Conservation (phyloP, 2,888 invertebrate genomes). For the Drosophila tanythrix region DNA sequence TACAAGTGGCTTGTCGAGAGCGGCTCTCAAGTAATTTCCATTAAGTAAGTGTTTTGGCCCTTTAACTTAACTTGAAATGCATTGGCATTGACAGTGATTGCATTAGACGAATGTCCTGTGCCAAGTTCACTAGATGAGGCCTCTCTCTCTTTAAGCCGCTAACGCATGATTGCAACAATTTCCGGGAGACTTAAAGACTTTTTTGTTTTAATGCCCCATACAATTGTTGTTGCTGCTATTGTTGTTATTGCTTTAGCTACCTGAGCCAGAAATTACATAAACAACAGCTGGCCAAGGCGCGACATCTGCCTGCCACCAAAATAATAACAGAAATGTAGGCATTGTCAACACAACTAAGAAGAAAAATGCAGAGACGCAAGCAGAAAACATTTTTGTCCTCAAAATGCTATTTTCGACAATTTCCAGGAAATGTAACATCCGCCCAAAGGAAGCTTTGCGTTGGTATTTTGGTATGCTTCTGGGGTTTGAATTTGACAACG, state of each 20-base stretch:
- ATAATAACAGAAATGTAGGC: slow-evolving; percentile 60
- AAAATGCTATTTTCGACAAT: slow-evolving; percentile 73
- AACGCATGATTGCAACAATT: slow-evolving; percentile 42
- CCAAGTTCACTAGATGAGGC: slow-evolving; percentile 4
- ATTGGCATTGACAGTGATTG: slow-evolving; percentile 70
- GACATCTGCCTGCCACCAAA: slow-evolving; percentile 45
- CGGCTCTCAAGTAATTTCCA: slow-evolving; percentile 74
- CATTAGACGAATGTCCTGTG: slow-evolving; percentile 48
- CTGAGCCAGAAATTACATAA: slow-evolving; percentile 60
- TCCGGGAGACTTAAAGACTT: slow-evolving; percentile 43
- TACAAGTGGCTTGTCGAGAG: slow-evolving; percentile 57
- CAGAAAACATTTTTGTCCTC: slow-evolving; percentile 48
- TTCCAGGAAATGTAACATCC: slow-evolving; percentile 69
- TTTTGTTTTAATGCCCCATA: not conserved
- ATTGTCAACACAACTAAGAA: slow-evolving; percentile 30
- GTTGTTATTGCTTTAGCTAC: slow-evolving; percentile 23
- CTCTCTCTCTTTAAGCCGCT: slow-evolving; percentile 45
- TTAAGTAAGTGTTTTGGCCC: slow-evolving; percentile 78
- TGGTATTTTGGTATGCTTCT: slow-evolving; percentile 23
- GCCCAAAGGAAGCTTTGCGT: slow-evolving; percentile 39
- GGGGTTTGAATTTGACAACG: slow-evolving; percentile 27
- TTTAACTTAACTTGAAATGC: slow-evolving; percentile 68
- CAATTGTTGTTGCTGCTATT: not conserved
- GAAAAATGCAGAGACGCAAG: slow-evolving; percentile 11
- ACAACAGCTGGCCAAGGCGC: slow-evolving; percentile 54